A percentile compares a stretch with the other conserved stretches of the same genome.
phyloP scores from a whole-genome alignment of 2,888 invertebrate genomes.

The Pelosia muscerda region DNA sequence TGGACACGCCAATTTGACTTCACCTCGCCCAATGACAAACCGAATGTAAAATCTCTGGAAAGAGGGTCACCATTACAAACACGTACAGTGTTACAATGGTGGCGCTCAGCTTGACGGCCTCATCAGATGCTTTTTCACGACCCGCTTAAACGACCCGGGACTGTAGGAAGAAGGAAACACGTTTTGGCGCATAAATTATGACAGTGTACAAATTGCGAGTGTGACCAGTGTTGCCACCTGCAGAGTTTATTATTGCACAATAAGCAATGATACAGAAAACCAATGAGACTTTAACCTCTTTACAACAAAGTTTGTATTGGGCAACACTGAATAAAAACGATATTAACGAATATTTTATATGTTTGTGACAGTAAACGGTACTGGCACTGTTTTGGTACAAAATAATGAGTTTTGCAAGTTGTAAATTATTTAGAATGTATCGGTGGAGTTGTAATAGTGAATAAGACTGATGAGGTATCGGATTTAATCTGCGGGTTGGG shows the following conservation, averaged over 20 bases:
- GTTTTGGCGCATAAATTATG: background rate
- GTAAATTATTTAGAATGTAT: background rate
- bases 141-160: no score
- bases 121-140: no score
- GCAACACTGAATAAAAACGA: conserved; percentile 21
- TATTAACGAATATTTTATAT: conserved; percentile 54
- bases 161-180: no score
- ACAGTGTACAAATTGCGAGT: background rate
- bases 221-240: conserved; percentile 10
- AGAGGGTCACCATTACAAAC: no score
- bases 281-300: background rate
- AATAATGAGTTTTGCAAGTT: conserved; percentile 16
- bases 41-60: no score
- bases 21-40: no score
- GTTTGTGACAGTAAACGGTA: conserved; percentile 55
- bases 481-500: background rate
- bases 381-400: conserved; percentile 36
- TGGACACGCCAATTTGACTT: no score
- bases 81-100: no score
- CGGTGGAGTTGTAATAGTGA: background rate
- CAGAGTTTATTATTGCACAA: background rate
- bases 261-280: conserved; percentile 6
- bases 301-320: conserved; percentile 14
- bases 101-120: no score
- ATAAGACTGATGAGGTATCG: background rate